phyloP scores from a whole-genome alignment of 2,888 invertebrate species.

The Eupithecia inturbata region DNA sequence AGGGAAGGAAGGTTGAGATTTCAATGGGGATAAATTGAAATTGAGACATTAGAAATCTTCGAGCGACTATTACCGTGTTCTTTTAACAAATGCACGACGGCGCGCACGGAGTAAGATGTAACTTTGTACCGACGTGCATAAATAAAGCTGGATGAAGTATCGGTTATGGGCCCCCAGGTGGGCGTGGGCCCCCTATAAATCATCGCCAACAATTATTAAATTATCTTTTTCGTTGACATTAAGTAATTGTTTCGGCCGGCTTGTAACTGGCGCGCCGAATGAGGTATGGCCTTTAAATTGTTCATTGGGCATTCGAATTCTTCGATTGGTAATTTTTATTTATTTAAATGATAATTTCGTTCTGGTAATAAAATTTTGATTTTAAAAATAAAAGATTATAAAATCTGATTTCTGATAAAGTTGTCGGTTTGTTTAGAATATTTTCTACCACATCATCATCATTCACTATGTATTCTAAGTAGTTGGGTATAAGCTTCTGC shows the following conservation, averaged over 20 bases:
- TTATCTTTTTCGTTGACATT: conserved; percentile 83
- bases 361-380: too few species aligned
- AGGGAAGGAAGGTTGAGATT: conserved; percentile 53
- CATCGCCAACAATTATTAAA: conserved; percentile 82
- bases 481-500: background rate
- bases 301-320: conserved; percentile 64
- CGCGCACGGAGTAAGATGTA: conserved; percentile 79
- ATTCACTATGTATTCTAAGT: background rate
- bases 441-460: background rate
- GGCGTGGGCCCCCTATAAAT: conserved; percentile 78
- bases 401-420: background rate
- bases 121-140: conserved; percentile 76
- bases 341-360: conserved; percentile 30
- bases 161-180: conserved; percentile 80
- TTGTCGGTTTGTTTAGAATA: background rate
- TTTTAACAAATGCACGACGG: conserved; percentile 81
- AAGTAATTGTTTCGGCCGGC: conserved; percentile 80
- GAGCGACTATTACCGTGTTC: conserved; percentile 82
- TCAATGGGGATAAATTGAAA: conserved; percentile 56
- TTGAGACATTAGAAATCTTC: conserved; percentile 83
- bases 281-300: conserved; percentile 73
- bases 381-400: background rate
- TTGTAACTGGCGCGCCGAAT: conserved; percentile 70
- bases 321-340: conserved; percentile 57
- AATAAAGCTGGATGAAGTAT: conserved; percentile 76